Percentiles rank a stretch among this genome's conserved stretches.
These are phyloP conservation scores for Heptranchias perlo DNA, from an alignment of 2,113 vertebrate species.

Conservation along the genomic window DNA sequence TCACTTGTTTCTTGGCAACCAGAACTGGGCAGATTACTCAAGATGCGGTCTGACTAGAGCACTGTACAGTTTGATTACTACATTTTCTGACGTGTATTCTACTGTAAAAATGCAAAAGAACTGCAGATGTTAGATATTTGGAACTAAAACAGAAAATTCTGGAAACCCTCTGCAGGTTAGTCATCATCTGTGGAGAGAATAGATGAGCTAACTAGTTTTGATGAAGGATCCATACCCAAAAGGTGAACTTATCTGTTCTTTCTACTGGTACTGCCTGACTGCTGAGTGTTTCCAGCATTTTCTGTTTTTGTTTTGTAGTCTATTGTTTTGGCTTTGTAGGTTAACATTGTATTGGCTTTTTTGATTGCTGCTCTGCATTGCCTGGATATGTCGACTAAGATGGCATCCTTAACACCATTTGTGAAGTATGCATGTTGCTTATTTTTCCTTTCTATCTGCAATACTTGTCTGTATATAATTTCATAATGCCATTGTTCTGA, in stretches of 20 bases:
- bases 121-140: background rate
- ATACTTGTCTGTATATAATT: background rate
- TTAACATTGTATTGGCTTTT: background rate
- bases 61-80: background rate
- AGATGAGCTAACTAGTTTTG: background rate
- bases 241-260: background rate
- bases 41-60: background rate
- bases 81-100: background rate
- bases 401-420: background rate
- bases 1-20: background rate
- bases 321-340: background rate
- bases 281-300: background rate
- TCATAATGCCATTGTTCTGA: background rate
- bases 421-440: background rate
- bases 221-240: background rate
- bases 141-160: background rate
- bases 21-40: background rate
- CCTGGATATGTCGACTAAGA: background rate
- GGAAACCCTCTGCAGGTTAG: background rate
- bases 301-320: background rate
- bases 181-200: background rate
- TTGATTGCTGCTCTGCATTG: background rate
- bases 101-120: background rate
- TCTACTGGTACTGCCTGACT: background rate
- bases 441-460: background rate